Evolutionary conservation across 2,113 vertebrate species (phyloP).

Genomic region (Scytalopus superciliaris): DNA sequence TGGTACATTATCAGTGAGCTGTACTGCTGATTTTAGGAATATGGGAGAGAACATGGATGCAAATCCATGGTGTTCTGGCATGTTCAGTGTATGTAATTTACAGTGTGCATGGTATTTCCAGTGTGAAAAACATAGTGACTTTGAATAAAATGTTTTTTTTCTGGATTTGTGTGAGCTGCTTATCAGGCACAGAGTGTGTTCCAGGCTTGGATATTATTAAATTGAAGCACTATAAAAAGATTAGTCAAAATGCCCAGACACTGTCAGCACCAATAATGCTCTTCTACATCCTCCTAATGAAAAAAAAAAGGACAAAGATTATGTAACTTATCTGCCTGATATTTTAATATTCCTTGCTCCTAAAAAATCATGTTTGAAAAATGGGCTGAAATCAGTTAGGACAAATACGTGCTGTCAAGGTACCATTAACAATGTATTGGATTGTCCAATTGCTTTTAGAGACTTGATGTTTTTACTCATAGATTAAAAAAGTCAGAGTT

Average conservation of each 20-base stretch:
- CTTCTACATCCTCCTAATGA: conserved; percentile 19
- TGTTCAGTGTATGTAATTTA: background rate
- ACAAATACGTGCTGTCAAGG: background rate
- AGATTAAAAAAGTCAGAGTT: background rate
- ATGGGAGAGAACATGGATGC: background rate
- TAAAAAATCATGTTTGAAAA: background rate
- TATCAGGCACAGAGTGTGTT: background rate
- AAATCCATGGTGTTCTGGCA: background rate
- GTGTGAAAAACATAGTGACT: background rate
- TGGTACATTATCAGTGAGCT: background rate
- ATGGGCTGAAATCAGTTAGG: background rate
- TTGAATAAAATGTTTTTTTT: background rate
- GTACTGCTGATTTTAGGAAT: background rate
- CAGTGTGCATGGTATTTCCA: background rate
- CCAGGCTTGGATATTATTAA: conserved; percentile 41
- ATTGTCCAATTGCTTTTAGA: background rate
- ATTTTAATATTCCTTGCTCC: conserved; percentile 34
- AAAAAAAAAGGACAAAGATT: background rate
- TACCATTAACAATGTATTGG: background rate
- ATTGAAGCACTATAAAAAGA: conserved; percentile 52
- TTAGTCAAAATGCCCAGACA: conserved; percentile 37
- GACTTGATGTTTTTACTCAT: background rate
- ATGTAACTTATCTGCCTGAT: conserved; percentile 40
- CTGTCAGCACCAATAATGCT: conserved; percentile 40
- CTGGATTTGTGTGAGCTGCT: conserved; percentile 35